Percentiles rank a stretch among this genome's conserved stretches.
These are phyloP conservation scores for Micromys minutus DNA, from an alignment of 2,113 vertebrate genomes.

Conservation along the genomic window DNA sequence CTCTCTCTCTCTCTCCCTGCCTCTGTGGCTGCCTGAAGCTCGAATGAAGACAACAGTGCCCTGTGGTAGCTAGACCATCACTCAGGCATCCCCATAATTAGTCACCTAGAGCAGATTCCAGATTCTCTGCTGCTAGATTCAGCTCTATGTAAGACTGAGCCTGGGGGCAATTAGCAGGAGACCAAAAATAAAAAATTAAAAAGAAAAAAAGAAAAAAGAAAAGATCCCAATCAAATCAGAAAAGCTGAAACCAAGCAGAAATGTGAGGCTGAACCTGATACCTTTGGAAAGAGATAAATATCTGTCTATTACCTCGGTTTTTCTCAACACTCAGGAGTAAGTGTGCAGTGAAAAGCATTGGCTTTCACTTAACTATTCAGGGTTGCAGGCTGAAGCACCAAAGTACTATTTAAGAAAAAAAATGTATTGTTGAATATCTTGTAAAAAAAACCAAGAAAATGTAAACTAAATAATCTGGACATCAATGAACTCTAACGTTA, in stretches of 20 bases:
- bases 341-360: constrained; percentile 1
- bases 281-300: constrained; percentile 57
- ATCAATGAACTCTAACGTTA: neutral
- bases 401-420: neutral
- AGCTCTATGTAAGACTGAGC: constrained; percentile 49
- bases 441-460: neutral
- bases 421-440: neutral
- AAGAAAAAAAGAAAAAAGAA: constrained; percentile 45
- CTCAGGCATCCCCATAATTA: constrained; percentile 65
- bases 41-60: constrained; percentile 17
- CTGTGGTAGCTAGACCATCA: constrained; percentile 74
- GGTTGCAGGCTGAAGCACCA: neutral
- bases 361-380: neutral
- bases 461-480: neutral
- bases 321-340: constrained; percentile 35
- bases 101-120: constrained; percentile 68
- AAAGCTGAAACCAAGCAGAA: constrained; percentile 65
- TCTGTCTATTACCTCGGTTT: constrained; percentile 15
- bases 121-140: constrained; percentile 30
- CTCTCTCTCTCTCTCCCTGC: neutral
- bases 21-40: constrained; percentile 13
- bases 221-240: constrained; percentile 66
- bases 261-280: constrained; percentile 43
- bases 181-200: constrained; percentile 45
- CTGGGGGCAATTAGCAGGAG: constrained; percentile 77